Evolutionary conservation across 2,113 vertebrate genomes (phyloP), one percentile per base, ranked within the genome.

Genomic region (Xenus cinereus): DNA sequence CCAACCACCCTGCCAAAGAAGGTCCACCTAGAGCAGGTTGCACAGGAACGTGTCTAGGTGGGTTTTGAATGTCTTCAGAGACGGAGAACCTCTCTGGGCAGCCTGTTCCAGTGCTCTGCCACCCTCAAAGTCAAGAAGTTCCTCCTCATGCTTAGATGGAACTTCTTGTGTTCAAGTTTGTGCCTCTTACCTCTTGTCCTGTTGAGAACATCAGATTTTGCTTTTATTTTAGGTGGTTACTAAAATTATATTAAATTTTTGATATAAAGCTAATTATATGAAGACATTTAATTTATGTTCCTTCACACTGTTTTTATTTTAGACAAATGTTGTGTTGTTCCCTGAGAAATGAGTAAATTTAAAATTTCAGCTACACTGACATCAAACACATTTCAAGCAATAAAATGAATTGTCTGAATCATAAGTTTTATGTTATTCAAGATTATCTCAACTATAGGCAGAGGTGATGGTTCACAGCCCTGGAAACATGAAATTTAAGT

Each of bases 321-420:
- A 9, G 7, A 64, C 19, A 68, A 22, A 64, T 54, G 4, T 84
- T 6, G 8, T 48, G 53, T 24, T 69, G 8, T 26, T 85, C 37
- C 26, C 28, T 26, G 32, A 78, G 37, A 82, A 79, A 54, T 7
- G 10, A 68, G 3, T 37, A 17, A 54, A 85, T 63, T 85, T 85
- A 85, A 82, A 90, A 92, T 85, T 83, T 90, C n/a, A 83, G 20
- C 28, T 35, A 72, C 46, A 16, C 6, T 60, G 26, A 82, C 79
- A 79, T 77, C 89, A 95, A 60, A 84, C 78, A 43, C 11, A 57
- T 93, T 97, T 88, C 76, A 66, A 88, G 66, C 11, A 89, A n/a
- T 26, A 77, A 89, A 67, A 50, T 32, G 6, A 83, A 88, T 91
- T 80, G 68, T 83, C 35, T 85, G 43, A 53, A 83, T 84, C 53